These are phyloP conservation scores for Enteromius unitaeniatus DNA, from an alignment of 2,797 vertebrate species.

Conservation along the genomic window DNA sequence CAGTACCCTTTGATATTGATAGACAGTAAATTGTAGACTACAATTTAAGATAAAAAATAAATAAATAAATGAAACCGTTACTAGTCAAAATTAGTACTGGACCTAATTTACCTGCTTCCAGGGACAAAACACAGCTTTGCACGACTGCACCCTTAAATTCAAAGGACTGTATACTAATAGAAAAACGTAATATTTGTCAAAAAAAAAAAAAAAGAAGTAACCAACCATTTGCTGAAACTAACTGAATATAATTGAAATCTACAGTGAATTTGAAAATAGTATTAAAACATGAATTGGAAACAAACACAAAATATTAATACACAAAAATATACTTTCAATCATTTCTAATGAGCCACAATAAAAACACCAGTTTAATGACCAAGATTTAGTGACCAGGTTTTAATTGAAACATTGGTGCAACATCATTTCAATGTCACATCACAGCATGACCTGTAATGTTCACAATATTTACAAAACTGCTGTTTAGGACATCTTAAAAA, in stretches of 20 bases:
- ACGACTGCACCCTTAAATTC: neutral
- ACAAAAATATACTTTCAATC: neutral
- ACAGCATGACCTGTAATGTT: conserved; percentile 95
- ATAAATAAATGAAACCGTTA: no score
- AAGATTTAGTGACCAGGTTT: conserved; percentile 90
- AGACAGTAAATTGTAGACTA: neutral
- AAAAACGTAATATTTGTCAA: neutral
- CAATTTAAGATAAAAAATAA: no score
- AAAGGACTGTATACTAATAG: neutral
- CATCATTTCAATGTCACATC: conserved; percentile 96
- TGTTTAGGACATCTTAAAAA: conserved; percentile 85
- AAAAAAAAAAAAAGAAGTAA: neutral
- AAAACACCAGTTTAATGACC: neutral
- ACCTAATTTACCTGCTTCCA: neutral
- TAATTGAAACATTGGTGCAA: conserved; percentile 97
- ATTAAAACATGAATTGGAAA: neutral
- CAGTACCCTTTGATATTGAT: neutral
- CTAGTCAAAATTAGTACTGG: neutral
- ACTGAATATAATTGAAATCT: neutral
- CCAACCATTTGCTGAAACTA: neutral
- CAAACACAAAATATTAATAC: neutral
- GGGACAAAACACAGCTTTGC: neutral
- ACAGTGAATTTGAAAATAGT: neutral
- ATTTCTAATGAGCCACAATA: neutral
- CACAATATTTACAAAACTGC: conserved; percentile 96